Conservation (phyloP, 2,113 vertebrate genomes). For the Gasterosteus nipponicus region DNA sequence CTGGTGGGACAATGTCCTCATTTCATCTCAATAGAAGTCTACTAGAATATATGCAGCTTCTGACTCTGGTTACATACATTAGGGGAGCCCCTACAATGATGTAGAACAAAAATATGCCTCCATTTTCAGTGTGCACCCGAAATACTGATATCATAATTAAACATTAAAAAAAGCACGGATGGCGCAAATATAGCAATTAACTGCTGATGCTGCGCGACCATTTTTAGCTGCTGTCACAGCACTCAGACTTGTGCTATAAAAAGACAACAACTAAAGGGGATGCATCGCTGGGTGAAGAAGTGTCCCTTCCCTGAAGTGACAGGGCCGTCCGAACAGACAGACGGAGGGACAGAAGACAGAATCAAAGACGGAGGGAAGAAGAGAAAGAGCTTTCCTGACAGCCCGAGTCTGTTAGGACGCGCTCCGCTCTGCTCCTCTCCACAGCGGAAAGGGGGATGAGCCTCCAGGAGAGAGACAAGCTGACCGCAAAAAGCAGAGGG, state of each 20-base stretch:
- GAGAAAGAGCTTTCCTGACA: conserved; percentile 69
- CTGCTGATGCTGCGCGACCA: conserved; percentile 56
- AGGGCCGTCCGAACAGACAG: conserved; percentile 59
- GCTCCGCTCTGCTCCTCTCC: conserved; percentile 54
- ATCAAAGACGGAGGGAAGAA: conserved; percentile 59
- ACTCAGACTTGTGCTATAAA: conserved; percentile 68
- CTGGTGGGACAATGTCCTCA: background rate
- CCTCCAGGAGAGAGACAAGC: conserved; percentile 65
- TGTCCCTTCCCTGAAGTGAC: conserved; percentile 70
- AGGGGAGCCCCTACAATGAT: background rate
- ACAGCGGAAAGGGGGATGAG: conserved; percentile 62
- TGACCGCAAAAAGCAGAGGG: conserved; percentile 75
- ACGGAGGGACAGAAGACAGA: conserved; percentile 65
- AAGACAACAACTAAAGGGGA: conserved; percentile 69
- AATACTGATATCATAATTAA: conserved; percentile 17
- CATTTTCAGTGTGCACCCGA: background rate
- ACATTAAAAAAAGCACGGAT: conserved; percentile 13
- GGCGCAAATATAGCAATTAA: conserved; percentile 62
- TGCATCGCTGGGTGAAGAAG: conserved; percentile 57
- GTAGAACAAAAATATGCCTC: background rate
- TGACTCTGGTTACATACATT: too few relatives aligned
- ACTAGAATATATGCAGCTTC: background rate
- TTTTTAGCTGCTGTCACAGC: conserved; percentile 73
- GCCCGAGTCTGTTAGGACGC: conserved; percentile 65
- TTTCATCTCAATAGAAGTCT: background rate